phyloP scores from a whole-genome alignment of 1,140 invertebrate species.

The Sipha flava region DNA sequence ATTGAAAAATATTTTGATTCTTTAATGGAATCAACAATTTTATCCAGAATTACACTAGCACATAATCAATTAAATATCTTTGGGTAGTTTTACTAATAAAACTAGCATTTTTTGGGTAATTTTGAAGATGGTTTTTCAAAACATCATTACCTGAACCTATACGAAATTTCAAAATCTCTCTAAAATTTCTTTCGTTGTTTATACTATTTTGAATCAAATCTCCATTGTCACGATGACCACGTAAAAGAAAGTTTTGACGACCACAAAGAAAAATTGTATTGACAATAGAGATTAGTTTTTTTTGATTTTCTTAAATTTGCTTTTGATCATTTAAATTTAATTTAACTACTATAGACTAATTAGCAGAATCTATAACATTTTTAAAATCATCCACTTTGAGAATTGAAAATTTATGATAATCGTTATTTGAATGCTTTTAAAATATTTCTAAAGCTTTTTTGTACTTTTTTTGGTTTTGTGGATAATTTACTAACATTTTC shows the following conservation, averaged over 20 bases:
- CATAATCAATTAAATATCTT: constrained; percentile 23
- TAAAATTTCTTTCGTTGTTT: neutral
- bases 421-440: neutral
- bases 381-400: neutral
- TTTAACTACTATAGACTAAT: neutral
- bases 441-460: constrained; percentile 19
- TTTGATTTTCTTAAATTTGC: constrained; percentile 34
- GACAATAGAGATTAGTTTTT: constrained; percentile 33
- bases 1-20: constrained; percentile 22
- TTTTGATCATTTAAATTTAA: neutral
- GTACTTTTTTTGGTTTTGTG: neutral
- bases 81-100: constrained; percentile 35
- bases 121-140: constrained; percentile 35
- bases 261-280: constrained; percentile 34
- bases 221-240: constrained; percentile 35
- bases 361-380: neutral
- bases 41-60: constrained; percentile 1
- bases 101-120: constrained; percentile 1
- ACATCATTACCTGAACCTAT: constrained; percentile 35
- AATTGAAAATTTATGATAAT: constrained; percentile 21
- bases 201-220: neutral
- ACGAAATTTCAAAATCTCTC: constrained; percentile 29
- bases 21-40: constrained; percentile 19
- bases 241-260: constrained; percentile 33
- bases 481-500: neutral